Base-by-base conservation (phyloP, 1,140 invertebrate genomes). In the Medauroidea extradentata region DNA sequence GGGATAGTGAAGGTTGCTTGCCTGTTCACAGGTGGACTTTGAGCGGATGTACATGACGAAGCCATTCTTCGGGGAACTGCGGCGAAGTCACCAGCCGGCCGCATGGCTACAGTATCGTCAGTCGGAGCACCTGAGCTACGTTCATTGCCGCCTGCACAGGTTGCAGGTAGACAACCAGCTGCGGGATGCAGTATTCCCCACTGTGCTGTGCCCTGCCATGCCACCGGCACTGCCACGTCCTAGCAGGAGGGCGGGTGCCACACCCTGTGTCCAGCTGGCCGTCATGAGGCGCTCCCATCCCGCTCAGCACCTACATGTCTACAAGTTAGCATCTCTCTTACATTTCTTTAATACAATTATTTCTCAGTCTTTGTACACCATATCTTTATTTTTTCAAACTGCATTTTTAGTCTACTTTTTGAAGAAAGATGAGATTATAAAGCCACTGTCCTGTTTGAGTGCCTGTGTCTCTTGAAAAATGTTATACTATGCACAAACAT, bases 21-120 rank as follows among this genome's bases (percentile, higher is more conserved):
- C n/a, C n/a, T n/a, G n/a, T n/a, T n/a, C 29, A 3, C 75, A 91
- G 81, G 86, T 91, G 61, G 89, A 93, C 71, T 82, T 93, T 60
- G 81, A 83, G 49, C 89, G 89, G 69, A 92, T 94, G 90, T 86
- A 88, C 62, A 91, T 94, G 88, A 86, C 87, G 0, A 91, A 91
- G 70, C 91, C 91, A 1, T 93, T 91, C 71, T 90, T 87, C 72
- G 89, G 88, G 1, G 87, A 89, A 67, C 68, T 94, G 23, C 73
- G 86, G 57, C 77, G 91, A 43, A 84, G 81, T 0, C 89, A 89
- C 67, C 82, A 80, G 53, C 88, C 91, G n/a, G 88, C 84, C 2
- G 56, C 91, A 21, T 91, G 88, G 85, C 65, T 88, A 38, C 88
- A 91, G 64, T 80, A 83, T 60, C 77, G 89, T 43, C 82, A 82